These are phyloP conservation scores for Oryzias woworae DNA, from an alignment of 2,113 vertebrate species.

Conservation along the genomic window DNA sequence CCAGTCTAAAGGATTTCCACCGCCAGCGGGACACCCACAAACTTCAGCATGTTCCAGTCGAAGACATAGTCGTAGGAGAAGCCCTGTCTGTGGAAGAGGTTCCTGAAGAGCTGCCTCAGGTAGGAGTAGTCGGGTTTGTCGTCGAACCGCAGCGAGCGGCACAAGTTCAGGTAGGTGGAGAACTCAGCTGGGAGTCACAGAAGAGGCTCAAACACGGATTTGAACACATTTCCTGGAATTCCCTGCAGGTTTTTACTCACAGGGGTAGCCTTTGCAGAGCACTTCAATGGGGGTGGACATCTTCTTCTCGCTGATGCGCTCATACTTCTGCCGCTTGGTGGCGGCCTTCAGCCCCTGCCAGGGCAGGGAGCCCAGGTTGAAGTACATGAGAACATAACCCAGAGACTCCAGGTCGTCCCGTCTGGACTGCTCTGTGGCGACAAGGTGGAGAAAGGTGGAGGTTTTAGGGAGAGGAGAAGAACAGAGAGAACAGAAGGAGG, in stretches of 20 bases:
- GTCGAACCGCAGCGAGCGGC: slow-evolving; percentile 94
- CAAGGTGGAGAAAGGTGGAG: neutral
- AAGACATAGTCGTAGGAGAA: slow-evolving; percentile 98
- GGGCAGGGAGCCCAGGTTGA: slow-evolving; percentile 97
- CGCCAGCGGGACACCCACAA: slow-evolving; percentile 81
- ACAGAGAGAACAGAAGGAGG: neutral
- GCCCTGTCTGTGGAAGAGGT: slow-evolving; percentile 96
- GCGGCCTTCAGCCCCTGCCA: slow-evolving; percentile 98
- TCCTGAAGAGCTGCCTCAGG: slow-evolving; percentile 94
- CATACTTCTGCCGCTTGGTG: slow-evolving; percentile 97
- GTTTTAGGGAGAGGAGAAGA: neutral
- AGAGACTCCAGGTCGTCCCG: slow-evolving; percentile 96
- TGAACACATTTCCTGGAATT: neutral
- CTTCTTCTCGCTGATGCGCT: slow-evolving; percentile 98
- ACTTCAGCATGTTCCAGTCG: slow-evolving; percentile 99
- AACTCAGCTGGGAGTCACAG: slow-evolving; percentile 82
- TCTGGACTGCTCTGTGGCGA: slow-evolving; percentile 89
- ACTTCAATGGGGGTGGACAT: slow-evolving; percentile 98
- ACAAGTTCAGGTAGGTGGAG: slow-evolving; percentile 97
- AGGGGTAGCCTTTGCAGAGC: slow-evolving; percentile 97
- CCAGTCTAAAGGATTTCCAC: neutral
- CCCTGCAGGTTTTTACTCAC: slow-evolving; percentile 77
- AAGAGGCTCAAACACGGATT: neutral
- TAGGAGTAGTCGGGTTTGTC: slow-evolving; percentile 98
- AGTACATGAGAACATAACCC: slow-evolving; percentile 98